Evolutionary conservation across 1,140 invertebrate genomes (phyloP), one percentile per base, ranked within the genome.

Genomic region (Aphelinus certus): DNA sequence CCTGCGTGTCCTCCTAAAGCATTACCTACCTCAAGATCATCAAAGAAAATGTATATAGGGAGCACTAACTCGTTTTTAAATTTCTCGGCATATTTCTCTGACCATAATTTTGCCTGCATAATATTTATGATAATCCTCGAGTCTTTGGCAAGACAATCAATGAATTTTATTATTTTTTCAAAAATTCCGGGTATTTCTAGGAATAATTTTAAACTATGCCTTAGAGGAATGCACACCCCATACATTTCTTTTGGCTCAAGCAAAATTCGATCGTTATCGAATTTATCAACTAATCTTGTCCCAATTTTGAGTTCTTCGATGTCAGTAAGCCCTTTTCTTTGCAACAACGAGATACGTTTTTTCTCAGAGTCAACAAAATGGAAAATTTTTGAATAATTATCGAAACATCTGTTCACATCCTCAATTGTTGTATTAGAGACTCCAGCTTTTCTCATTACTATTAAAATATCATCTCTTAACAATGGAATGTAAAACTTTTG

Each of bases 1-100:
- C 74, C 68, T 2, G 60, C n/a, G 53, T 76, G 74, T n/a, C 58
- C 57, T 9, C 67, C 74, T 48, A 76, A 26, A 2, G 74, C 26
- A 51, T 76, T 76, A 42, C 74, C 67, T 10, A 70, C 68, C 49
- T 76, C 74, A 55, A 76, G 1, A 9, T 76, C 74, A 51, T 76
- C 74, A 71, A 64, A 76, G 46, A 57, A 76, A 6, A 76, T 2
- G 53, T 47, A 76, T 7, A 76, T 9, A 3, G 74, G 74, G 47
- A 76, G 65, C 57, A 60, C 42, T 45, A 58, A 70, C 60, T 71
- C 63, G 10, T 65, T 58, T 61, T 46, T 26, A 1, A 46, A 2
- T 56, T 45, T 55, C 2, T 45, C n/a, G 45, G 48, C 6, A n/a
- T 56, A 51, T 46, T 57, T 56, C 26, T 46, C 45, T 70, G 48